Evolutionary conservation across 2,888 invertebrate genomes (phyloP).

Genomic region (Yponomeuta plumbellus): DNA sequence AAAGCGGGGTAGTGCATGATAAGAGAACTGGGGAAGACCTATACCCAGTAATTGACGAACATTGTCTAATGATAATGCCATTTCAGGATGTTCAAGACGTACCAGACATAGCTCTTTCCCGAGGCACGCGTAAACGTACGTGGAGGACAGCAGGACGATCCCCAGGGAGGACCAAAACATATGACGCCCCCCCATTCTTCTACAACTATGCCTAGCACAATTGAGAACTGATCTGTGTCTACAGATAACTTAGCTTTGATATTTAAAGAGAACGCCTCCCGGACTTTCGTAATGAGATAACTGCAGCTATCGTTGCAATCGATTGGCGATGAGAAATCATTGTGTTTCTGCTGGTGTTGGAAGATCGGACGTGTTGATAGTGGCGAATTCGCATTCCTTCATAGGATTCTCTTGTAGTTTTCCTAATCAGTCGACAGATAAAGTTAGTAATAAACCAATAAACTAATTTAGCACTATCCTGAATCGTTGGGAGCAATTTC

Average conservation of each 20-base stretch:
- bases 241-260: constrained; percentile 20
- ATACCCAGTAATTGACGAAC: no score
- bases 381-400: constrained; percentile 7
- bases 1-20: no score
- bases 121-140: constrained; percentile 44
- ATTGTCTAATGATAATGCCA: no score
- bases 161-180: constrained; percentile 58
- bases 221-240: constrained; percentile 26
- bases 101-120: constrained; percentile 63
- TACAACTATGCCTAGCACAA: constrained; percentile 24
- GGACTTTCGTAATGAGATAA: constrained; percentile 24
- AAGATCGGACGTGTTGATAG: constrained; percentile 33
- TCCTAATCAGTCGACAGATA: neutral
- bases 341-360: constrained; percentile 16
- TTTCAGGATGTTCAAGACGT: constrained; percentile 21
- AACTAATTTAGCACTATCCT: neutral
- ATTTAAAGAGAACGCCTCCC: constrained; percentile 22
- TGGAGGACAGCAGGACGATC: constrained; percentile 41
- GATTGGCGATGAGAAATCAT: constrained; percentile 1
- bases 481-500: no score
- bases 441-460: neutral
- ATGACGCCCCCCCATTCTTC: constrained; percentile 50
- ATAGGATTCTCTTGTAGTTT: neutral
- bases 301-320: neutral
- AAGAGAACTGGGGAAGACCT: no score